Evolutionary conservation across 2,888 invertebrate species (phyloP), one percentile per base, ranked within the genome.

Genomic region (Coelopa pilipes): DNA sequence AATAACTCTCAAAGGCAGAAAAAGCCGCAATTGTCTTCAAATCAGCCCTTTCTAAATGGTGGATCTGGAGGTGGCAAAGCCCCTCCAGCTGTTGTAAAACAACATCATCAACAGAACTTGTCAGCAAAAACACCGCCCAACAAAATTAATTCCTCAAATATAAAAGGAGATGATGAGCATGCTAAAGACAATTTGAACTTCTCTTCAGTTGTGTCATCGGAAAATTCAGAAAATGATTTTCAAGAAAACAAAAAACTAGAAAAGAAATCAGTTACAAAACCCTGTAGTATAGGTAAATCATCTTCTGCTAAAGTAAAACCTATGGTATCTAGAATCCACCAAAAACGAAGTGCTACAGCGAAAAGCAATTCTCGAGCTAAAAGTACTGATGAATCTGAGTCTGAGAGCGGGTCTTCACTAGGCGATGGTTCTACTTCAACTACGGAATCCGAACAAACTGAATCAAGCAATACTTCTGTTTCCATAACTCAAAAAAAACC

Each of bases 201-300:
- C 82, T 94, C 94, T 71, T 94, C 94, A 0, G 94, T 93, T 79
- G 94, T 94, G 78, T 91, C 91, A 77, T 91, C 92, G n/a, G 92
- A 92, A 80, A 66, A 59, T 53, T 91, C 91, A 67, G 88, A 88
- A 80, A 81, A 88, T 1, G 88, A 90, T 80, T 86, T 89, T 59
- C 87, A 87, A 74, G n/a, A 17, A 12, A 76, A 71, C 34, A 80
- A 81, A n/a, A 79, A 78, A 65, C 21, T 67, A 0, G 76, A 75
- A 1, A 77, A 74, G 34, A 78, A 78, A 24, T 13, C 69, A 21
- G 13, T 57, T 0, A 24, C 63, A 65, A 76, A 76, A 55, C 59
- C 67, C 21, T 46, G 9, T 13, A 69, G 53, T 4, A 77, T 47
- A 5, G 76, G 74, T 24, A 70, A 74, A 24, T 55, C 77, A 50